These are phyloP conservation scores for Trichechus manatus DNA, from an alignment of 2,113 vertebrate species.

Conservation along the genomic window DNA sequence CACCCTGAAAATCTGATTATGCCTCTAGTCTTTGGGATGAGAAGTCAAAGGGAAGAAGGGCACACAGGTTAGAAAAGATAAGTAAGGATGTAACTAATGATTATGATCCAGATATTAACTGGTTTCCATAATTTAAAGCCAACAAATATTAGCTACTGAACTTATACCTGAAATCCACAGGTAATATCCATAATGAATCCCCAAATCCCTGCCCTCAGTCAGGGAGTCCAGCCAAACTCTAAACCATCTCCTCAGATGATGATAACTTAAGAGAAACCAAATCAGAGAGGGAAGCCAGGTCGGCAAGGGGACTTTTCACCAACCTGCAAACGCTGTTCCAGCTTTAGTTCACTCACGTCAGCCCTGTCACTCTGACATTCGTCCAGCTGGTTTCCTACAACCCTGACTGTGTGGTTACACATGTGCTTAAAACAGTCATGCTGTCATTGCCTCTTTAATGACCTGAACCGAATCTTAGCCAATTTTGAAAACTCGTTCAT, in stretches of 20 bases:
- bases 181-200: background rate
- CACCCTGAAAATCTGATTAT: conserved; percentile 66
- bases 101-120: background rate
- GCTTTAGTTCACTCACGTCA: background rate
- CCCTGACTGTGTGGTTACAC: background rate
- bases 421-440: conserved; percentile 51
- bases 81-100: conserved; percentile 45
- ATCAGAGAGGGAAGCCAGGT: background rate
- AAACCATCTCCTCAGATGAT: background rate
- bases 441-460: conserved; percentile 24
- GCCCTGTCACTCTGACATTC: conserved; percentile 19
- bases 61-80: background rate
- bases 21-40: conserved; percentile 57
- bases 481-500: background rate
- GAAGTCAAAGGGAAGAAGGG: conserved; percentile 67
- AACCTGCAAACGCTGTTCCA: background rate
- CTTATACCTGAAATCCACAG: fast-evolving
- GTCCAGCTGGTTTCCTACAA: conserved; percentile 62
- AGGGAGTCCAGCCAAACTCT: fast-evolving
- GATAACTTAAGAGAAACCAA: background rate
- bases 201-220: conserved; percentile 28
- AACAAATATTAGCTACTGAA: conserved; percentile 26
- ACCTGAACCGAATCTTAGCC: conserved; percentile 3
- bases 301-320: background rate
- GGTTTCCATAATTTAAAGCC: background rate